phyloP scores from a whole-genome alignment of 2,888 invertebrate genomes.

The Drosophila recens region DNA sequence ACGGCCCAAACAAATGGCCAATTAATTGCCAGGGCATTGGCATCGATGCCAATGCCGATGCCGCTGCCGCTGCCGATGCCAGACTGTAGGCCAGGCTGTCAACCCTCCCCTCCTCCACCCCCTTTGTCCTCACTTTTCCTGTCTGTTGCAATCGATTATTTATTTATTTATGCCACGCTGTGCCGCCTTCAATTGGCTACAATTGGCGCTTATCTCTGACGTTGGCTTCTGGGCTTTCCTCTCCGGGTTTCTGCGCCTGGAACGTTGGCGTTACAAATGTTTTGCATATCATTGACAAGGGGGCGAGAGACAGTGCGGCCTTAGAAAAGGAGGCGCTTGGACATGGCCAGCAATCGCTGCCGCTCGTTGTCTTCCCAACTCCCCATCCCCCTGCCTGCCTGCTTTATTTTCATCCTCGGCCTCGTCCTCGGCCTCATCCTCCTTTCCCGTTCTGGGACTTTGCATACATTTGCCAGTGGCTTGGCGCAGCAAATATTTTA shows the following conservation, averaged over 20 bases:
- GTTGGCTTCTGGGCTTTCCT: conserved; percentile 9
- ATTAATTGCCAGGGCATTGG: conserved; percentile 67
- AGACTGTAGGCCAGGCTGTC: conserved; percentile 32
- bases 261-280: conserved; percentile 54
- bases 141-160: conserved; percentile 70
- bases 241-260: conserved; percentile 11
- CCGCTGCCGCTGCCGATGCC: conserved; percentile 2
- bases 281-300: conserved; percentile 73
- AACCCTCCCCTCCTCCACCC: background rate
- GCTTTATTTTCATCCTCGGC: background rate
- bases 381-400: background rate
- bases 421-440: background rate
- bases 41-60: conserved; percentile 10
- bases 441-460: conserved; percentile 50
- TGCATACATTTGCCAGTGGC: conserved; percentile 70
- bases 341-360: conserved; percentile 17
- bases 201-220: conserved; percentile 74
- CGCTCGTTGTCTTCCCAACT: no score
- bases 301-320: conserved; percentile 32
- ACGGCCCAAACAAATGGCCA: conserved; percentile 71
- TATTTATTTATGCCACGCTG: conserved; percentile 78
- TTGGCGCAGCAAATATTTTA: conserved; percentile 68
- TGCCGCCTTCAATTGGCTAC: conserved; percentile 74
- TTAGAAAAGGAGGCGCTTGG: conserved; percentile 49
- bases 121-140: no score